Percentiles rank a stretch among this genome's conserved stretches.
Conservation (phyloP, 2,113 vertebrate genomes). For the Lagopus leucura region DNA sequence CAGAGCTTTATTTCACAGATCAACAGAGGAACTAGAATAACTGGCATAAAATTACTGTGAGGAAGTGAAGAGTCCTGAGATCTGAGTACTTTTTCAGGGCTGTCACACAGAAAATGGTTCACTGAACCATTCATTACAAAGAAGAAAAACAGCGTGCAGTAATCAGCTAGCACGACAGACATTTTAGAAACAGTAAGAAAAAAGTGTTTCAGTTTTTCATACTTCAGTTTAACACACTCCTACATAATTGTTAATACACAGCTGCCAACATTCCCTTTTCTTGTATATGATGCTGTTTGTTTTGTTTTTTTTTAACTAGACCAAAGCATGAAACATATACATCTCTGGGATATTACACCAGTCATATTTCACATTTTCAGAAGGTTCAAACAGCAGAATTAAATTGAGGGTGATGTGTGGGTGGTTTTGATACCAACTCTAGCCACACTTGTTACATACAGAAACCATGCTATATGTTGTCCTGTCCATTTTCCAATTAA, state of each 20-base stretch:
- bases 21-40: not conserved
- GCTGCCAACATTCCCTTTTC: not conserved
- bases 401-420: accelerated
- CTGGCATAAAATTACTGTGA: not conserved
- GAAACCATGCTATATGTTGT: not conserved
- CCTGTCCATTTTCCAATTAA: accelerated
- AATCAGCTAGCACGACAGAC: not conserved
- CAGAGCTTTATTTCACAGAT: not conserved
- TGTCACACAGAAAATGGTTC: not conserved
- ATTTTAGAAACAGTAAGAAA: not conserved
- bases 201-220: not conserved
- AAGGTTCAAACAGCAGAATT: not conserved
- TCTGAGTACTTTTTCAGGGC: not conserved
- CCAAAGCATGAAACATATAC: not conserved
- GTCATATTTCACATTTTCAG: not conserved
- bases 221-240: not conserved
- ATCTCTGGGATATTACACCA: not conserved
- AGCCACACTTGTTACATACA: not conserved
- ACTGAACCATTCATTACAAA: not conserved
- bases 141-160: not conserved
- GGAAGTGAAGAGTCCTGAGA: not conserved
- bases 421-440: not conserved
- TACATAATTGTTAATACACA: not conserved
- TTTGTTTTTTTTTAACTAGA: not conserved
- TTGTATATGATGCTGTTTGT: not conserved